Evolutionary conservation across 2,113 vertebrate species (phyloP).

Genomic region (Megaceryle maxima): DNA sequence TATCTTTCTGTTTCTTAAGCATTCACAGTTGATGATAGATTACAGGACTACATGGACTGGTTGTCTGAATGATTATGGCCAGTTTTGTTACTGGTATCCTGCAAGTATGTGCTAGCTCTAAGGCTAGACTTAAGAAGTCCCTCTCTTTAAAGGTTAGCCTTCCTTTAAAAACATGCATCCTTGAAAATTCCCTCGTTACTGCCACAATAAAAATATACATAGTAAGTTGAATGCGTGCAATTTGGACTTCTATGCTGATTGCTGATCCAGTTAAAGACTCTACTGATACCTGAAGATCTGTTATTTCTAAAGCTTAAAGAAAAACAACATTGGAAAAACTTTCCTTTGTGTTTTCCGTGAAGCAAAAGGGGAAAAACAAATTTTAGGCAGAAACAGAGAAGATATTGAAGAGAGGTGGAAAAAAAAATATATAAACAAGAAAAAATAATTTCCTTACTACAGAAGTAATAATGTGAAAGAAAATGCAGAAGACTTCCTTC

Average conservation of each 20-base stretch:
- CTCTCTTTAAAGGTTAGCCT: background rate
- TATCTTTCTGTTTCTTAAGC: background rate
- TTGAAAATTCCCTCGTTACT: background rate
- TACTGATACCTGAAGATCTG: background rate
- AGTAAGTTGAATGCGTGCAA: background rate
- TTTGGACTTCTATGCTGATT: background rate
- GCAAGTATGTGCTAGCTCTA: background rate
- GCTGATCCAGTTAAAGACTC: background rate
- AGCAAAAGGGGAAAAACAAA: background rate
- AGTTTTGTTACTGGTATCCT: background rate
- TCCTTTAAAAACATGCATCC: background rate
- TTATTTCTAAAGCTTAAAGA: background rate
- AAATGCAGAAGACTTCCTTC: background rate
- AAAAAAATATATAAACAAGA: background rate
- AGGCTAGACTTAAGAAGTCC: background rate
- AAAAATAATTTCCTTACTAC: background rate
- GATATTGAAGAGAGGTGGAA: background rate
- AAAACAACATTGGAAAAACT: background rate
- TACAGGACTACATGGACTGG: background rate
- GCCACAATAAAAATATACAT: background rate
- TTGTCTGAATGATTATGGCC: background rate
- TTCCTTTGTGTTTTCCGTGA: background rate
- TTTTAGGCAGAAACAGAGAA: background rate
- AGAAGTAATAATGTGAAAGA: background rate
- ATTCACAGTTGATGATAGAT: background rate